Conservation (phyloP, 2,888 invertebrate species). For the Alviniconcha strummeri region DNA sequence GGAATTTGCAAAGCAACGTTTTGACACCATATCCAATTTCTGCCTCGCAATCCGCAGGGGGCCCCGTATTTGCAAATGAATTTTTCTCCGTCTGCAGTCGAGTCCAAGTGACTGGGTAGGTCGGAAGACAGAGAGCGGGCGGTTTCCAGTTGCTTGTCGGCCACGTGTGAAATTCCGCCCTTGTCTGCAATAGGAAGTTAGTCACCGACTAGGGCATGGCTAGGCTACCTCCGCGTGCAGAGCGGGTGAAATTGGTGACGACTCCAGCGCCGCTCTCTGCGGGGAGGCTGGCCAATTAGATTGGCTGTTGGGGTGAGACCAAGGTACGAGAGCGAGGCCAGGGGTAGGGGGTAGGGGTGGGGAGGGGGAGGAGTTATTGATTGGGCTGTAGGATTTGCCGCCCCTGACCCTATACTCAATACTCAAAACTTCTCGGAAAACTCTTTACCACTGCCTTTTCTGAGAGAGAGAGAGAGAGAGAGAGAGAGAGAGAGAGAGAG, state of each 20-base stretch:
- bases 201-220: background rate
- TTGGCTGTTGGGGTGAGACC: background rate
- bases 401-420: background rate
- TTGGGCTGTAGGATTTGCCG: background rate
- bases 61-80: background rate
- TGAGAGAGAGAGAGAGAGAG: background rate
- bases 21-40: background rate
- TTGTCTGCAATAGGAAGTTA: background rate
- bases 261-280: background rate
- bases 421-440: no score
- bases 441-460: background rate
- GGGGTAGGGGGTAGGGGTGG: background rate
- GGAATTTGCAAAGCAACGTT: background rate
- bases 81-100: background rate
- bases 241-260: background rate
- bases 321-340: background rate
- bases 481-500: background rate
- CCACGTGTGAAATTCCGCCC: constrained; percentile 5
- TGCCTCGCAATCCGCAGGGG: background rate
- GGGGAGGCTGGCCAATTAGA: background rate
- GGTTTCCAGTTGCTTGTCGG: background rate
- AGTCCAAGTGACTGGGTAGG: background rate
- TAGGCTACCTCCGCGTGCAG: background rate
- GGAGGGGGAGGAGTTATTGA: background rate
- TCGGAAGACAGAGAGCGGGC: background rate